Base-by-base conservation (phyloP, 2,888 invertebrate species). In the Leptopilina myrica region DNA sequence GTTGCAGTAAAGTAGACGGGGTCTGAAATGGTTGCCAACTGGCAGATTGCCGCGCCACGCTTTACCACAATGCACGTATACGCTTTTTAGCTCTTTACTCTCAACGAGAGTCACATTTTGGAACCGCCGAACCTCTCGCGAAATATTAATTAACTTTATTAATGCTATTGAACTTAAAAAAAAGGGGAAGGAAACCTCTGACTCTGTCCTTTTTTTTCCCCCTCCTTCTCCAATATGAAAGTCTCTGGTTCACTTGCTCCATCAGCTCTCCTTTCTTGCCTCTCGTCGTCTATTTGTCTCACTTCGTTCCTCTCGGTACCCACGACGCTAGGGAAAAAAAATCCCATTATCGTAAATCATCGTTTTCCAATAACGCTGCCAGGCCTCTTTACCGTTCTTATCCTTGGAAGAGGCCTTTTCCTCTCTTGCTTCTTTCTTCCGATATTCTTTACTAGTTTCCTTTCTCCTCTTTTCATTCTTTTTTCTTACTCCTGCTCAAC, bases 121-220 rank as follows among this genome's bases (percentile, higher is more conserved):
- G 85, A 88, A 89, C 88, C 89, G 84, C 91, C 91, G 89, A 92
- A 92, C 91, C 92, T 92, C 91, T 92, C 92, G 91, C 93, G 92
- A 93, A 93, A 93, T 93, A 93, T 93, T 93, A 93, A 93, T 93
- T 93, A 93, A 93, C 93, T 92, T 93, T 93, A 93, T 93, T 93
- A 93, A 93, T 93, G 92, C 92, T 92, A 92, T 92, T 91, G 90
- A 92, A 92, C 91, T 92, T 33, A 20, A 20, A 33, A 33, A 88
- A 49, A 9, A 86, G 81, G 82, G 80, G 53, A 80, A 79, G 84
- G 81, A 84, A 81, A 83, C 83, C 82, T 77, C 82, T 79, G 78
- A 66, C 81, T 78, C 43, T 43, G 7, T 43, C 43, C 6, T 43
- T 43, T 43, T 43, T 43, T 43, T 43, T 43, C 43, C 78, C 82